A percentile compares a stretch with the other conserved stretches of the same genome.
phyloP scores from a whole-genome alignment of 2,888 invertebrate species.

The Trissonchulus sp. region DNA sequence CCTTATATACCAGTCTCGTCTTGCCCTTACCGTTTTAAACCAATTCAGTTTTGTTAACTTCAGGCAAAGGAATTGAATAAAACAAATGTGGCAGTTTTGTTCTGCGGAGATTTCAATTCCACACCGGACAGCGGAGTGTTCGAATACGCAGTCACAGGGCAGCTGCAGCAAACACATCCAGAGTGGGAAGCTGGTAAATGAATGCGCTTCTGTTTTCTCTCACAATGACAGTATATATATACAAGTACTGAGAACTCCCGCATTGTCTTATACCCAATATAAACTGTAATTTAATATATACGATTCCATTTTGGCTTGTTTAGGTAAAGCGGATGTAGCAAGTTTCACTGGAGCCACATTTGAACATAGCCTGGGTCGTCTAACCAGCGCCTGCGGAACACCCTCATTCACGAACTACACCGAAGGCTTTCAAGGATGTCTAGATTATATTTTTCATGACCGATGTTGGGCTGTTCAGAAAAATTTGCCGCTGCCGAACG shows the following conservation, averaged over 20 bases:
- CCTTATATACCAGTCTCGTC: too few relatives aligned
- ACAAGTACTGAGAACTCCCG: too few relatives aligned
- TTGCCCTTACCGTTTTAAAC: too few relatives aligned
- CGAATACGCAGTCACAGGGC: slow-evolving; percentile 61
- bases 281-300: too few relatives aligned
- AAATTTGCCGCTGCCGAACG: slow-evolving; percentile 72
- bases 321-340: too few relatives aligned
- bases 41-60: slow-evolving; percentile 50
- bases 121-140: slow-evolving; percentile 67
- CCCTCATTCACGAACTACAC: slow-evolving; percentile 80
- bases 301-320: too few relatives aligned
- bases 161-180: slow-evolving; percentile 63
- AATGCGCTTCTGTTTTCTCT: too few relatives aligned
- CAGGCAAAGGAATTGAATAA: neutral
- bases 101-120: slow-evolving; percentile 91
- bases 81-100: slow-evolving; percentile 62
- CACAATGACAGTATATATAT: too few relatives aligned
- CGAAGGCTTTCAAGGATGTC: slow-evolving; percentile 69
- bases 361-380: neutral
- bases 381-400: slow-evolving; percentile 74
- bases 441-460: slow-evolving; percentile 86
- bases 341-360: neutral
- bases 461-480: slow-evolving; percentile 53
- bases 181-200: too few relatives aligned
- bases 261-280: too few relatives aligned